Percentiles rank a stretch among this genome's conserved stretches.
Conservation (phyloP, 2,797 vertebrate genomes). For the Leontopithecus rosalia region DNA sequence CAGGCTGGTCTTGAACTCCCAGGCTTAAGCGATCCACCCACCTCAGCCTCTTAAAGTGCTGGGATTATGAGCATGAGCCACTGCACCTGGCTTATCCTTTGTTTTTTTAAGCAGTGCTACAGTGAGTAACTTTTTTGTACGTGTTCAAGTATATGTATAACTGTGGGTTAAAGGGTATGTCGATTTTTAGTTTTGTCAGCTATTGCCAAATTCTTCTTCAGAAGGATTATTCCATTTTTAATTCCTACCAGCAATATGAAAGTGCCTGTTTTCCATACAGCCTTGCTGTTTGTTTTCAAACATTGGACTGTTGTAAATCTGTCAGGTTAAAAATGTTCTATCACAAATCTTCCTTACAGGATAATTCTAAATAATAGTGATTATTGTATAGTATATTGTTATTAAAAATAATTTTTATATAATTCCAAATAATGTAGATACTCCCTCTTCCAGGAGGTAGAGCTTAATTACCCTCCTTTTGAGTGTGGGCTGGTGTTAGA, state of each 20-base stretch:
- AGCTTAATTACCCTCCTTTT: conserved; percentile 2
- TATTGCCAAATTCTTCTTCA: conserved; percentile 12
- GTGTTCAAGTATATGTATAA: neutral
- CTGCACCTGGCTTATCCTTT: neutral
- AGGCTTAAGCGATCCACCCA: too few relatives aligned
- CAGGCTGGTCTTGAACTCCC: too few relatives aligned
- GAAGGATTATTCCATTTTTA: conserved; percentile 34
- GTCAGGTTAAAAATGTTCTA: conserved; percentile 40
- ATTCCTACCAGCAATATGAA: neutral
- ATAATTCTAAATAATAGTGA: conserved; percentile 3
- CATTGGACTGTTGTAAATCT: conserved; percentile 45
- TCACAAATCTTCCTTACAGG: conserved; percentile 15
- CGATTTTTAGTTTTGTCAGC: conserved; percentile 29
- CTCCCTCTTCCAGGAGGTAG: neutral
- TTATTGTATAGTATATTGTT: neutral
- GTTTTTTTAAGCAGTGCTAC: neutral
- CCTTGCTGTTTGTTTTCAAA: conserved; percentile 39
- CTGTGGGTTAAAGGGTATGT: neutral
- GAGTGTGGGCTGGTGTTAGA: neutral
- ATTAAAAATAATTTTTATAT: neutral
- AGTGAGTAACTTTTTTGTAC: conserved; percentile 1
- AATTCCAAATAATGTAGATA: conserved; percentile 6
- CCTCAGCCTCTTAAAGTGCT: too few relatives aligned
- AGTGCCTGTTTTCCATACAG: neutral
- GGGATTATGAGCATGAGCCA: too few relatives aligned